Percentiles rank a stretch among this genome's conserved stretches.
Conservation (phyloP, 2,113 vertebrate species). For the Odocoileus virginianus region DNA sequence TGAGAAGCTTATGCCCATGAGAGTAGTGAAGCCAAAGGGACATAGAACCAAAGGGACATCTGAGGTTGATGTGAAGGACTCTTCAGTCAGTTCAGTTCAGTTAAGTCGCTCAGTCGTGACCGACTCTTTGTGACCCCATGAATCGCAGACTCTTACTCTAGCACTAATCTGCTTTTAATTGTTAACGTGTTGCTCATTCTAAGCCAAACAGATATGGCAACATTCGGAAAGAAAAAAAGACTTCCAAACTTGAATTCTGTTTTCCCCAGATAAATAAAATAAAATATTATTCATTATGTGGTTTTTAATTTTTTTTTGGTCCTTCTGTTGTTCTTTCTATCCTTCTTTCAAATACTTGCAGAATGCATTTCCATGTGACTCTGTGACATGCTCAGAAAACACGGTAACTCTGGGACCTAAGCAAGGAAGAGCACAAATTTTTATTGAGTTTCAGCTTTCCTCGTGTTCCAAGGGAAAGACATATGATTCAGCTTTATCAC, state of each 20-base stretch:
- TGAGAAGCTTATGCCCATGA: conserved; percentile 6
- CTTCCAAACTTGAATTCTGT: conserved; percentile 41
- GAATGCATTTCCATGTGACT: neutral
- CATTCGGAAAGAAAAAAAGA: conserved; percentile 39
- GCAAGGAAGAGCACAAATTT: neutral
- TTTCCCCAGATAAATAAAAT: conserved; percentile 30
- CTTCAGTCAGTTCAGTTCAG: no score
- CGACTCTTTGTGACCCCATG: no score
- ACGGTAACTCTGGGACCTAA: neutral
- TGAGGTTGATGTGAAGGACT: neutral
- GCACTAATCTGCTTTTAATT: conserved; percentile 57
- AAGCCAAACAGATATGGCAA: conserved; percentile 35
- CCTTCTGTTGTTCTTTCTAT: neutral
- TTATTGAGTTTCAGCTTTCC: neutral
- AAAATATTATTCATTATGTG: conserved; percentile 14
- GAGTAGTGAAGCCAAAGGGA: neutral
- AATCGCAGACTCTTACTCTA: neutral
- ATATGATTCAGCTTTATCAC: neutral
- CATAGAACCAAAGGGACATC: conserved; percentile 40
- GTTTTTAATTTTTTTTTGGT: conserved; percentile 19
- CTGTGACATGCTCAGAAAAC: neutral
- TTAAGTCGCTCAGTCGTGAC: no score
- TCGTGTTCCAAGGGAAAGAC: neutral
- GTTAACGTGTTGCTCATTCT: conserved; percentile 46
- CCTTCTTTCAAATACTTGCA: conserved; percentile 4